Evolutionary conservation across 2,797 vertebrate species (phyloP).

Genomic region (Leuciscus waleckii): DNA sequence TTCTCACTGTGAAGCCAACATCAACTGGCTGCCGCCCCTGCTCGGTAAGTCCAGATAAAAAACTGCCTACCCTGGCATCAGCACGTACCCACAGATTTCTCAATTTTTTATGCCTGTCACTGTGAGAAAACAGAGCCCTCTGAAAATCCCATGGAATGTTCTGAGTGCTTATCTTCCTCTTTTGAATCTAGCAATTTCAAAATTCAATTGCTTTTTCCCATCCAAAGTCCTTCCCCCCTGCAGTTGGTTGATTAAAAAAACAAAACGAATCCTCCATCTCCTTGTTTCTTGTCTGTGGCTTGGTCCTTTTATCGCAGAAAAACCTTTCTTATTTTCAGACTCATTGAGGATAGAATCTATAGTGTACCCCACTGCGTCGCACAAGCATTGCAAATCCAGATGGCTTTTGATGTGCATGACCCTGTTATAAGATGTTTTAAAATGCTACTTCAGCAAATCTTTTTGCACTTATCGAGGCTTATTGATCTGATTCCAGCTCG

Average conservation of each 20-base stretch:
- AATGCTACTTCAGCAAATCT: conserved; percentile 26
- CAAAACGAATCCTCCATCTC: conserved; percentile 44
- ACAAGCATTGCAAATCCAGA: conserved; percentile 31
- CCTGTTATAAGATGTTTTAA: conserved; percentile 19
- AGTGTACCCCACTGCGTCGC: not conserved
- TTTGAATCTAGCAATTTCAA: conserved; percentile 61
- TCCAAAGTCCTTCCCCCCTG: conserved; percentile 46
- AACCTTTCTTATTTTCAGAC: conserved; percentile 21
- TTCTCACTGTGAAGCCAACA: conserved; percentile 89
- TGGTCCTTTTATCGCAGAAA: conserved; percentile 29
- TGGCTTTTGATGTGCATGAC: conserved; percentile 6
- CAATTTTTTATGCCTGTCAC: conserved; percentile 40
- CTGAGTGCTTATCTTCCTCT: conserved; percentile 55
- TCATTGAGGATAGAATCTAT: conserved; percentile 47
- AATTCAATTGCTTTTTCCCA: conserved; percentile 57
- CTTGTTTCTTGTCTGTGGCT: conserved; percentile 28
- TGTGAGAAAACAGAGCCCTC: conserved; percentile 41
- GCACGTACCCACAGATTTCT: conserved; percentile 15
- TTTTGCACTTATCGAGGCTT: conserved; percentile 6
- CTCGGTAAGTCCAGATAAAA: conserved; percentile 78
- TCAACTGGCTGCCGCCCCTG: conserved; percentile 90
- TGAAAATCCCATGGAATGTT: conserved; percentile 39
- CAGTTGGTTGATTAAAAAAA: conserved; percentile 57
- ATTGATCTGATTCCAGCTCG: conserved; percentile 15
- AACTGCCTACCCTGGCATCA: conserved; percentile 7